These are phyloP conservation scores for Campoplex nolae DNA, from an alignment of 2,888 invertebrate genomes.

Conservation along the genomic window DNA sequence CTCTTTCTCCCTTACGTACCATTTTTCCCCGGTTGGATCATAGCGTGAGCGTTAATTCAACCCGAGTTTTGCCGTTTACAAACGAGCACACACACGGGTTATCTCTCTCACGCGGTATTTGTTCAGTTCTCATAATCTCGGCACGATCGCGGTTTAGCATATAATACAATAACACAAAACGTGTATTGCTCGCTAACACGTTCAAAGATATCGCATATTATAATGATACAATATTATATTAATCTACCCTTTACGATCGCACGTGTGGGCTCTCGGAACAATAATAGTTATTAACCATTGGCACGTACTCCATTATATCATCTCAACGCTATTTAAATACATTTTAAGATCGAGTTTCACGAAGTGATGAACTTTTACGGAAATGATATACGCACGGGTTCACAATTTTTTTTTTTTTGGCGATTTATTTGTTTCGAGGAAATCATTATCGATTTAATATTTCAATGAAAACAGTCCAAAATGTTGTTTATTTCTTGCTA, in stretches of 20 bases:
- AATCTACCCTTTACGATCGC: slow-evolving; percentile 65
- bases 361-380: not conserved
- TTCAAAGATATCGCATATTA: slow-evolving; percentile 37
- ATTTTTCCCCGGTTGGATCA: slow-evolving; percentile 76
- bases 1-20: slow-evolving; percentile 66
- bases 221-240: slow-evolving; percentile 56
- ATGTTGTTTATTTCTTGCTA: no score
- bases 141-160: slow-evolving; percentile 68
- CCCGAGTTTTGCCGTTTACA: slow-evolving; percentile 68
- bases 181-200: slow-evolving; percentile 21
- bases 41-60: slow-evolving; percentile 81
- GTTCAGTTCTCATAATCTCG: slow-evolving; percentile 79
- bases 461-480: not conserved
- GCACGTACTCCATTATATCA: slow-evolving; percentile 48
- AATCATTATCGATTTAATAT: not conserved
- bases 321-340: not conserved
- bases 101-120: slow-evolving; percentile 83
- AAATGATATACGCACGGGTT: not conserved
- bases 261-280: slow-evolving; percentile 53
- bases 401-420: not conserved
- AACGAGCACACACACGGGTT: slow-evolving; percentile 76
- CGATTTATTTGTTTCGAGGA: not conserved
- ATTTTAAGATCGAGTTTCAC: no score
- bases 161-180: slow-evolving; percentile 42
- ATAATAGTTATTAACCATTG: slow-evolving; percentile 65